phyloP scores from a whole-genome alignment of 2,113 vertebrate genomes.

The Mus spicilegus region DNA sequence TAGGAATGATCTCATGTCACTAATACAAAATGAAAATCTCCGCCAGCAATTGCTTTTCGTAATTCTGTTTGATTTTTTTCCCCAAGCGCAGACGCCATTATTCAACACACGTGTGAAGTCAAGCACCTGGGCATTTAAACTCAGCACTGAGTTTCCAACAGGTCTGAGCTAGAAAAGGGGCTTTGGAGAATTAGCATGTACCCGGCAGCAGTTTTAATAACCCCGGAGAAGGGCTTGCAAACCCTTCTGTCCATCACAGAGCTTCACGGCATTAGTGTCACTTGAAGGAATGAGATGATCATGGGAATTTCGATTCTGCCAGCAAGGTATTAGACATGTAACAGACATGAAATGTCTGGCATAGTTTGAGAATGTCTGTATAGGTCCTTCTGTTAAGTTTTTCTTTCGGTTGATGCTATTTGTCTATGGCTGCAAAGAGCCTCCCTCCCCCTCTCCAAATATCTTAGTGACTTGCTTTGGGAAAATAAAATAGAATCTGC shows the following conservation, averaged over 20 bases:
- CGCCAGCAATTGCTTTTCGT: slow-evolving; percentile 60
- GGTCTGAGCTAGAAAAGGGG: slow-evolving; percentile 40
- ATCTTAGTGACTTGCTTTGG: slow-evolving; percentile 66
- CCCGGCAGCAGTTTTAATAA: slow-evolving; percentile 35
- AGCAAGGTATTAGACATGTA: slow-evolving; percentile 21
- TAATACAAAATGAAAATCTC: slow-evolving; percentile 77
- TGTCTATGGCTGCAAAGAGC: slow-evolving; percentile 64
- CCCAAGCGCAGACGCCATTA: slow-evolving; percentile 48
- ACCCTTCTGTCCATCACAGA: not conserved
- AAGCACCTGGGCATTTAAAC: slow-evolving; percentile 67
- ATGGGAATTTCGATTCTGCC: not conserved
- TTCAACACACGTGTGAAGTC: slow-evolving; percentile 61
- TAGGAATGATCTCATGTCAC: slow-evolving; percentile 41
- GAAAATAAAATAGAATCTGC: slow-evolving; percentile 73
- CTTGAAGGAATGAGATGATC: slow-evolving; percentile 54
- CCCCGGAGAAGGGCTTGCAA: slow-evolving; percentile 20
- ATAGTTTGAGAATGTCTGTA: slow-evolving; percentile 44
- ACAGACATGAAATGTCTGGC: slow-evolving; percentile 44
- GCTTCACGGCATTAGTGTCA: not conserved
- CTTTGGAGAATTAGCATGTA: slow-evolving; percentile 56
- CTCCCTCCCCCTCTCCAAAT: not conserved
- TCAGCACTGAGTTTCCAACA: slow-evolving; percentile 9
- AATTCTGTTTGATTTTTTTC: slow-evolving; percentile 81
- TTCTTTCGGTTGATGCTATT: slow-evolving; percentile 66
- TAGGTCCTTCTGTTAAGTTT: slow-evolving; percentile 75